Percentiles rank a stretch among this genome's conserved stretches.
phyloP scores from a whole-genome alignment of 2,888 invertebrate genomes.

The Machimus atricapillus region DNA sequence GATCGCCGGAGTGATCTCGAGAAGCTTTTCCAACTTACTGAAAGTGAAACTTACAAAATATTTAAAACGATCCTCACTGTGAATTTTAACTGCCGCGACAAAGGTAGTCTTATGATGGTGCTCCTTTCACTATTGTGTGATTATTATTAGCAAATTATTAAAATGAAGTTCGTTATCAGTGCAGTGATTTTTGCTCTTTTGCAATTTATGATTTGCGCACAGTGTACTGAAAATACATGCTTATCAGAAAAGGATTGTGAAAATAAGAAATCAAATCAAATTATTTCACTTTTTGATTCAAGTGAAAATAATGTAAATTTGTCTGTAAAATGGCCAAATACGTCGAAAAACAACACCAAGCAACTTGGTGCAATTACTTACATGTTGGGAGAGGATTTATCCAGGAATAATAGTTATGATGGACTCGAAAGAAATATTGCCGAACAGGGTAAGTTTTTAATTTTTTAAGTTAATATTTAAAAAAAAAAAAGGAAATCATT shows the following conservation, averaged over 20 bases:
- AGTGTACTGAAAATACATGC: not conserved
- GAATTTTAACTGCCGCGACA: not conserved
- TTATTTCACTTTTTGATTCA: conserved; percentile 16
- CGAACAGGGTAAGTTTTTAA: not conserved
- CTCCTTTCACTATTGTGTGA: not conserved
- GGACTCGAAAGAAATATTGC: not conserved
- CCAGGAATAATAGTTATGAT: not conserved
- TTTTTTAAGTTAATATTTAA: not conserved
- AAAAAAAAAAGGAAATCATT: no score
- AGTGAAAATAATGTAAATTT: conserved; percentile 14
- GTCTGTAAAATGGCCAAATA: not conserved
- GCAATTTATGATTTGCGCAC: not conserved
- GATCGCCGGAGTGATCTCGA: not conserved
- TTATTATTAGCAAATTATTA: not conserved
- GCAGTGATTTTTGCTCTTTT: not conserved
- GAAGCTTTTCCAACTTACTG: not conserved
- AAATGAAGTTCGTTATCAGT: not conserved
- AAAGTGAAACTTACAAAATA: not conserved
- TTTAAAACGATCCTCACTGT: not conserved
- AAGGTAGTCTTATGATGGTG: not conserved
- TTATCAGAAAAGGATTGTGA: not conserved
- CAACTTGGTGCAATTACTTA: not conserved
- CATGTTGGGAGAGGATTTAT: not conserved
- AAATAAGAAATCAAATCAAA: not conserved
- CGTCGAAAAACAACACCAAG: not conserved